Evolutionary conservation across 2,113 vertebrate genomes (phyloP), one percentile per base, ranked within the genome.

Genomic region (Alligator mississippiensis): DNA sequence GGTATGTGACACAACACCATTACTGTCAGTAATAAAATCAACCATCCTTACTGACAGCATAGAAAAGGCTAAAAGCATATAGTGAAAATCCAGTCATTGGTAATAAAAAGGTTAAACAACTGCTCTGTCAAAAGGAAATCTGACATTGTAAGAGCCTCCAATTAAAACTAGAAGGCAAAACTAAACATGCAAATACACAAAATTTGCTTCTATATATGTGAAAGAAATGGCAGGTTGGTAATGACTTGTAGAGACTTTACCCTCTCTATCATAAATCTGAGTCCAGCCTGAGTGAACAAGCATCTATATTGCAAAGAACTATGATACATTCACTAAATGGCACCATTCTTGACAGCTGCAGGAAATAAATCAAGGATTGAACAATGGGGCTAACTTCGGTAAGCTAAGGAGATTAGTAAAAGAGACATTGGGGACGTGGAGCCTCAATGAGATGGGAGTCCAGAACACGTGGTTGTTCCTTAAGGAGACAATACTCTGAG

Each of bases 21-120:
- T 78, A 79, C 74, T 25, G 9, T 47, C 28, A 84, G 81, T 64
- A 85, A 84, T 28, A 61, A 94, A 88, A 30, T 5, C 77, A 76
- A 27, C 12, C 24, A 28, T 47, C 22, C 7, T 82, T 79, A 2
- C 0, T 60, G 84, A 30, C 61, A 77, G 61, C 85, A 55, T 22
- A 58, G 5, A 38, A 81, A 72, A 77, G 54, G 61, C 24, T 85
- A 70, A 88, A 90, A 95, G 77, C 28, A 80, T 6, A 34, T 11
- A 47, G 30, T 9, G 58, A 14, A 25, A 77, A 19, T 27, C 60
- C 34, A 76, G 85, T 24, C 59, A 11, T 11, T 57, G 34, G 28
- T 59, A 47, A 27, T 30, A 78, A 93, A 93, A 94, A 83, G 17
- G 79, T 90, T 61, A 92, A 89, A 89, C 63, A 90, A 62, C 15